Evolutionary conservation across 2,888 invertebrate genomes (phyloP).

Genomic region (Hipparchia sbordonii): DNA sequence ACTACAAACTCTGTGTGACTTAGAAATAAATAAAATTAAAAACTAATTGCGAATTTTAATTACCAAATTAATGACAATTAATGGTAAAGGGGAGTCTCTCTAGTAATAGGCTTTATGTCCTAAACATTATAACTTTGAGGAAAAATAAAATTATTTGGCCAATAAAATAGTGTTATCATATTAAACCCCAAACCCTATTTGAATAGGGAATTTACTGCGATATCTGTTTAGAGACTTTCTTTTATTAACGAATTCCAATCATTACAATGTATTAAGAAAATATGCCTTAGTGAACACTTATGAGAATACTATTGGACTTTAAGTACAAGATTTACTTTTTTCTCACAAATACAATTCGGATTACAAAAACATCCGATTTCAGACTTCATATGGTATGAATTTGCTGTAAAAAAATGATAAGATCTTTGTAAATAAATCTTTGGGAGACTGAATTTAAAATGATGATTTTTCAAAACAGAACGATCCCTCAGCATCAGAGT

Average conservation of each 20-base stretch:
- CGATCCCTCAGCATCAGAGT: too few relatives aligned
- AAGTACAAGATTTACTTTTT: background rate
- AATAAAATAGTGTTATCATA: background rate
- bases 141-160: background rate
- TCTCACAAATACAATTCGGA: too few relatives aligned
- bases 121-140: background rate
- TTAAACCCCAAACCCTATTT: background rate
- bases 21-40: conserved; percentile 60
- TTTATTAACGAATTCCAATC: conserved; percentile 1
- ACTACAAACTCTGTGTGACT: conserved; percentile 67
- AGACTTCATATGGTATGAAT: too few relatives aligned
- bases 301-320: background rate
- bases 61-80: conserved; percentile 16
- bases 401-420: too few relatives aligned
- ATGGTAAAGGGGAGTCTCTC: conserved; percentile 6
- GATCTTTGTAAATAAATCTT: too few relatives aligned
- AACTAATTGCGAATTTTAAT: conserved; percentile 50
- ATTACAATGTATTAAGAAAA: background rate
- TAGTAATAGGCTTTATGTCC: background rate
- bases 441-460: too few relatives aligned
- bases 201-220: conserved; percentile 2
- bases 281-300: background rate
- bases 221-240: conserved; percentile 7
- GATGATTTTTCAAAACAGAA: too few relatives aligned
- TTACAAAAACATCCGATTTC: too few relatives aligned